phyloP scores from a whole-genome alignment of 2,113 vertebrate genomes.

The Phrynosoma platyrhinos region DNA sequence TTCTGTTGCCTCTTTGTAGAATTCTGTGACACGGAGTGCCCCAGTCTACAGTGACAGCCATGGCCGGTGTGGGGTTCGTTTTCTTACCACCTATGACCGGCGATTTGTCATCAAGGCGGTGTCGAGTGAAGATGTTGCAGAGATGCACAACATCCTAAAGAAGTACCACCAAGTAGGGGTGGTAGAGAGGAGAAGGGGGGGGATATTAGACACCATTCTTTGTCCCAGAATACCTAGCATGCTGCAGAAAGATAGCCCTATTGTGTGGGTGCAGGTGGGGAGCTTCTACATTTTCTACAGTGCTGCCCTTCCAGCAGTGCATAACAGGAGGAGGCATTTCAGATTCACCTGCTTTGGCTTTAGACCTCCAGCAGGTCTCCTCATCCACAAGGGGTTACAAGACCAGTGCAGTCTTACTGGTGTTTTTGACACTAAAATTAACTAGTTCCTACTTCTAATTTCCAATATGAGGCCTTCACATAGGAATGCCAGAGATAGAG shows the following conservation, averaged over 20 bases:
- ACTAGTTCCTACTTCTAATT: neutral
- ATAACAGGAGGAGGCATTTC: neutral
- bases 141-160: constrained; percentile 99
- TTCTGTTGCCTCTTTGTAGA: constrained; percentile 73
- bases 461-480: neutral
- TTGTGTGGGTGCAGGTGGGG: neutral
- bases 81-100: constrained; percentile 95
- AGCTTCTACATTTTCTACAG: neutral
- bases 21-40: constrained; percentile 93
- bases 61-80: constrained; percentile 91
- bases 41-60: constrained; percentile 95
- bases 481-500: neutral
- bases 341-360: neutral
- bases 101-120: constrained; percentile 97
- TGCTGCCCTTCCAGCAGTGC: neutral
- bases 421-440: neutral
- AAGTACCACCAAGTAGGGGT: constrained; percentile 96
- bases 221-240: neutral
- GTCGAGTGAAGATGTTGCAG: constrained; percentile 95
- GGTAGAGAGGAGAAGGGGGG: constrained; percentile 34
- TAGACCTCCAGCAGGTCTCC: neutral
- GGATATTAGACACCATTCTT: neutral
- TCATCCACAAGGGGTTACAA: neutral
- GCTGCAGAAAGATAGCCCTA: rapidly evolving
- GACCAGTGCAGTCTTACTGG: neutral